A percentile compares a stretch with the other conserved stretches of the same genome.
Evolutionary conservation across 2,797 vertebrate genomes (phyloP).

Genomic region (Megalops cyprinoides): DNA sequence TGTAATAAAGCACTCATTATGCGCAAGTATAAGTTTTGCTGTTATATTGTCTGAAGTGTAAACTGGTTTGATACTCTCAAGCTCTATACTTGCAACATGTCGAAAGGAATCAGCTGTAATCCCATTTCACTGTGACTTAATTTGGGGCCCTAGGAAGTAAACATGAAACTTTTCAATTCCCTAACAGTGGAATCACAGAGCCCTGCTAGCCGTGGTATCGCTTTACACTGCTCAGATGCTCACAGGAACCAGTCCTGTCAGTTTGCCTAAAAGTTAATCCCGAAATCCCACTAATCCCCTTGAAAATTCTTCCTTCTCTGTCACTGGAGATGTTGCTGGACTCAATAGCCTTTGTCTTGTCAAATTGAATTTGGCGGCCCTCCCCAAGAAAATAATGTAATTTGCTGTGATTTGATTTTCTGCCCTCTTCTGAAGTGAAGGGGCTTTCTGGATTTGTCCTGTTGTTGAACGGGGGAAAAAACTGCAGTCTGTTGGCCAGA

Average conservation of each 20-base stretch:
- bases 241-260: slow-evolving; percentile 28
- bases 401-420: slow-evolving; percentile 30
- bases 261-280: slow-evolving; percentile 36
- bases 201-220: neutral
- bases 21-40: neutral
- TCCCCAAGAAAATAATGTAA: slow-evolving; percentile 18
- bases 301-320: slow-evolving; percentile 24
- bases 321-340: slow-evolving; percentile 23
- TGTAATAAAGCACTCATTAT: neutral
- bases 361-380: slow-evolving; percentile 33
- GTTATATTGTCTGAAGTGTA: neutral
- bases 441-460: neutral
- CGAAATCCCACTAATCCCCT: slow-evolving; percentile 37
- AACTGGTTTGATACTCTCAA: slow-evolving; percentile 6
- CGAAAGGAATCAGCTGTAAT: slow-evolving; percentile 3
- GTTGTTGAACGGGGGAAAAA: neutral
- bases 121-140: slow-evolving; percentile 24
- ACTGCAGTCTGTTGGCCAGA: neutral
- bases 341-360: slow-evolving; percentile 31
- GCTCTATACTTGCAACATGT: slow-evolving; percentile 1
- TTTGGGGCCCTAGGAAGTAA: slow-evolving; percentile 21
- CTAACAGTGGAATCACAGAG: neutral
- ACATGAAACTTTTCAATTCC: neutral
- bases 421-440: neutral
- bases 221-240: slow-evolving; percentile 20